Base-by-base conservation (phyloP, 2,797 vertebrate species). In the Cheirogaleus major region DNA sequence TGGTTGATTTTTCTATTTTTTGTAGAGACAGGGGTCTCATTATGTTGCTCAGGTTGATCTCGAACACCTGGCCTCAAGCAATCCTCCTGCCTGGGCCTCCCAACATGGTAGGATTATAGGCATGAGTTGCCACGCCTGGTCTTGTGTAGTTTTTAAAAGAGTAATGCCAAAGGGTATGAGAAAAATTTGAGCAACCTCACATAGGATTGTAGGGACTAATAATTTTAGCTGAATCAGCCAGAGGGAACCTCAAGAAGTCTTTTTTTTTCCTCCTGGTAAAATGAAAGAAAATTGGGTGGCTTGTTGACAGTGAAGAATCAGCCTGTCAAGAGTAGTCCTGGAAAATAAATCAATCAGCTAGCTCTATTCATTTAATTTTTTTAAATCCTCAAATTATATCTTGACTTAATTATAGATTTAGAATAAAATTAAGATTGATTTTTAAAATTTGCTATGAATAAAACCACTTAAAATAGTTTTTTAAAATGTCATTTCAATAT, bases 391-490 rank as follows among this genome's bases (percentile, higher is more conserved):
- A 89, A 61, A 79, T 82, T 92, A 83, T 45, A 76, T 73, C 73
- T 65, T 95, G 57, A 75, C n/a, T 81, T 96, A 90, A 67, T 89
- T 89, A 83, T 45, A 80, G 48, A 65, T 45, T 79, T 32, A 75
- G 63, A 90, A 87, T 67, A 93, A 93, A 95, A 93, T 75, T 59
- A 85, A 89, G 23, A 75, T 75, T 89, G 52, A 48, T 41, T 90
- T 85, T 86, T 22, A 23, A 45, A 79, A 79, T 79, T 82, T 82
- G n/a, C 38, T 45, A 65, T 72, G 13, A 93, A 35, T 52, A 78
- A 96, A 96, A 83, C 41, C 70, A 86, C 70, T 90, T 93, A 90
- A 86, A 93, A 87, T 88, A 14, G 55, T 55, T 86, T 81, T 70
- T 89, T 45, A 2, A 91, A 91, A 82, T 91, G 52, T 87, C 70